phyloP scores from a whole-genome alignment of 30 jellyfish, hydroid and myxozoan species.

The Hydractinia symbiolongicarpus region DNA sequence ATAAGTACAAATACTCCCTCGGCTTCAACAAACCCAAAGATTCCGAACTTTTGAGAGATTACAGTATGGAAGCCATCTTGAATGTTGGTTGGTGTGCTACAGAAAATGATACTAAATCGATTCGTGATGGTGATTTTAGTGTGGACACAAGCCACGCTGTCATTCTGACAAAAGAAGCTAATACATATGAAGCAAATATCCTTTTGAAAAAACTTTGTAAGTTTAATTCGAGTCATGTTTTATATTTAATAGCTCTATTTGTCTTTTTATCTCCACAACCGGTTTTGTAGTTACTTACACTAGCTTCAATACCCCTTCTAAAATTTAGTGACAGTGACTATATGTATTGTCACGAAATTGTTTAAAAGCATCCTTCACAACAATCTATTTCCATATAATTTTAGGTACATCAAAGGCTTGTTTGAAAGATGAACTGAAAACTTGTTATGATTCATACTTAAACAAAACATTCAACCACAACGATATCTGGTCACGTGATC shows the following conservation, averaged over 20 bases:
- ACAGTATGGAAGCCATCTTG: constrained; percentile 39
- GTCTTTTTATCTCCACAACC: no score
- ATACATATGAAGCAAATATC: neutral
- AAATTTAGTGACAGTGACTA: no score
- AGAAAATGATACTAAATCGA: constrained; percentile 34
- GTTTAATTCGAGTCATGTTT: neutral
- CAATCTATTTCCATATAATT: no score
- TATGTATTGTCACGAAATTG: no score
- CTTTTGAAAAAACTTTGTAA: neutral
- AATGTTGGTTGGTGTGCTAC: constrained; percentile 76
- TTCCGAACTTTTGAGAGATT: neutral
- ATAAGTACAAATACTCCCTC: neutral
- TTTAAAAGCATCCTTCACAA: no score
- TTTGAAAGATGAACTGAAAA: no score
- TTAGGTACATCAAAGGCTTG: no score
- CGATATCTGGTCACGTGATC: neutral
- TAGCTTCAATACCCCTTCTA: no score
- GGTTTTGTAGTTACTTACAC: no score
- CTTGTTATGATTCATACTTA: neutral
- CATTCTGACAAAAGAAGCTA: neutral
- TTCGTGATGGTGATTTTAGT: constrained; percentile 51
- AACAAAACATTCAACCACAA: neutral
- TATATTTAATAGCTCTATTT: no score
- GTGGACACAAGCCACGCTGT: neutral
- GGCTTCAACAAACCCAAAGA: neutral